Percentiles rank a stretch among this genome's conserved stretches.
Conservation (phyloP, 2,797 vertebrate species). For the Diplodus sargus region DNA sequence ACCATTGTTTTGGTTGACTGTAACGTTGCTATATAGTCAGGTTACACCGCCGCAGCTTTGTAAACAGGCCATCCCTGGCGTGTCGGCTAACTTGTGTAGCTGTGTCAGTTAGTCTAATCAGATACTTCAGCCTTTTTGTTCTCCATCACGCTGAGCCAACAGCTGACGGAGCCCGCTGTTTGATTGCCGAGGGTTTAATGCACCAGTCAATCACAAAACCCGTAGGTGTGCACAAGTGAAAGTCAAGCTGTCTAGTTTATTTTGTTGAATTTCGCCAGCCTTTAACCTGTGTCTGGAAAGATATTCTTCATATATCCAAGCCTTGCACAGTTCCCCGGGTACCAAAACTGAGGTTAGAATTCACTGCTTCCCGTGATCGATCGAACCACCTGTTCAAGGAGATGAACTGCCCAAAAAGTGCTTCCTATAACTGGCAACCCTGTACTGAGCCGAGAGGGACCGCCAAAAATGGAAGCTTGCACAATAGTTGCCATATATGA, state of each 20-base stretch:
- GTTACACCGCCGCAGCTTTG: conserved; percentile 57
- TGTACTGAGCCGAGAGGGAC: conserved; percentile 22
- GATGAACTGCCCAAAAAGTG: conserved; percentile 16
- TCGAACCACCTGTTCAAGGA: conserved; percentile 24
- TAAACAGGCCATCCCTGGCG: conserved; percentile 61
- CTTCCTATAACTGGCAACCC: conserved; percentile 5
- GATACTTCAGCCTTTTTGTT: conserved; percentile 57
- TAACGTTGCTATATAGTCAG: conserved; percentile 41
- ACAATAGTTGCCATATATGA: conserved; percentile 39
- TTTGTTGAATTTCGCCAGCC: conserved; percentile 27
- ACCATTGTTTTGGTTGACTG: conserved; percentile 66
- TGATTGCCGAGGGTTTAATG: conserved; percentile 71
- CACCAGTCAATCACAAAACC: conserved; percentile 65
- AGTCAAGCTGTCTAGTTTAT: conserved; percentile 22
- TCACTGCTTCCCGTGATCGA: conserved; percentile 11
- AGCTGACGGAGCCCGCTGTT: conserved; percentile 61
- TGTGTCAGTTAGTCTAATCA: conserved; percentile 73
- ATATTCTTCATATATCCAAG: conserved; percentile 17
- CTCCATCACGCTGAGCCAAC: conserved; percentile 46
- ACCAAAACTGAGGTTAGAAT: conserved; percentile 18
- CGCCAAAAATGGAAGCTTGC: conserved; percentile 12
- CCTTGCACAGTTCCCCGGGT: background rate
- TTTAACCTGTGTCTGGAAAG: conserved; percentile 24
- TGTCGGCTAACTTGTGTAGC: conserved; percentile 53
- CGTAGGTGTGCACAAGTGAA: conserved; percentile 33